Conservation (phyloP, 2,113 vertebrate species). For the Malurus cyaneus region DNA sequence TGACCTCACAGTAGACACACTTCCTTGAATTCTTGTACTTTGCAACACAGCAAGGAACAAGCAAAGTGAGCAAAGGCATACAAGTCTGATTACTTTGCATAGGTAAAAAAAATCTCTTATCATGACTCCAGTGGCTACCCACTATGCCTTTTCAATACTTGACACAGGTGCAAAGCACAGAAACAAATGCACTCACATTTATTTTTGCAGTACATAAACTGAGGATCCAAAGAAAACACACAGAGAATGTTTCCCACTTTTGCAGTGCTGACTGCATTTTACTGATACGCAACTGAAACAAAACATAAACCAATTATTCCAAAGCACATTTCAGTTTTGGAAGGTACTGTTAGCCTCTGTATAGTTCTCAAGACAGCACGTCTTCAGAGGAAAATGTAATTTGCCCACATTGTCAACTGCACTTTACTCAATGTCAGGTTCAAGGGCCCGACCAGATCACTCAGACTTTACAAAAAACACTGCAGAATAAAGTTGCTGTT, state of each 20-base stretch:
- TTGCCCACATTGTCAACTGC: background rate
- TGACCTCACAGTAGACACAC: background rate
- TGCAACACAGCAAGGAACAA: background rate
- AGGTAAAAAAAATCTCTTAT: background rate
- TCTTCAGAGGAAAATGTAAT: background rate
- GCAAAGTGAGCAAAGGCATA: background rate
- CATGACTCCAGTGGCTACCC: background rate
- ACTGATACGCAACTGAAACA: background rate
- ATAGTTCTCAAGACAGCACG: background rate
- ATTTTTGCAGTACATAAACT: background rate
- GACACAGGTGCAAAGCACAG: background rate
- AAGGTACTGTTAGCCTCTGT: background rate
- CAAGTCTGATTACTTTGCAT: background rate
- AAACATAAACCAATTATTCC: background rate
- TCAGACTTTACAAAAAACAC: background rate
- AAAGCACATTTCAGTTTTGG: background rate
- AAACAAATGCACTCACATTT: background rate
- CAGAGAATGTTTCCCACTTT: background rate
- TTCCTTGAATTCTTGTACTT: conserved; percentile 53
- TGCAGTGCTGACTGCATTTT: background rate
- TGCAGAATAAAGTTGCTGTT: background rate
- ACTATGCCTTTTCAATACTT: background rate
- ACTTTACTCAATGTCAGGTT: background rate
- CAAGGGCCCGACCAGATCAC: background rate
- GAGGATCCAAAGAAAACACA: background rate